phyloP scores from a whole-genome alignment of 2,888 invertebrate species.

The Yponomeuta evonymella region DNA sequence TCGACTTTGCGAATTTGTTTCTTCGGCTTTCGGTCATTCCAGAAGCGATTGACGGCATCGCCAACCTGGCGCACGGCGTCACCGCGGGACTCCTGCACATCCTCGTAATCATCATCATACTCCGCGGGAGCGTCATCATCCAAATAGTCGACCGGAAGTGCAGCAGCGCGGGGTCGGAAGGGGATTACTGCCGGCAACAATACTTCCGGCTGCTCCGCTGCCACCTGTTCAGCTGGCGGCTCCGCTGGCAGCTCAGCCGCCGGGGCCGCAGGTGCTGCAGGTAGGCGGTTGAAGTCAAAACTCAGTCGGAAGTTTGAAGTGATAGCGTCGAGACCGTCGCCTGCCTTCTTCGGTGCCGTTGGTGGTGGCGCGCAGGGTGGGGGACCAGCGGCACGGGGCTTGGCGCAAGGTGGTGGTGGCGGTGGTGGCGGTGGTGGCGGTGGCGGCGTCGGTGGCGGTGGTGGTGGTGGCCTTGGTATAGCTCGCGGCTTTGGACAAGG shows the following conservation, averaged over 20 bases:
- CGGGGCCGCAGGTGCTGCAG: constrained; percentile 33
- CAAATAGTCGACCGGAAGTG: constrained; percentile 40
- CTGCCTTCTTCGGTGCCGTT: constrained; percentile 40
- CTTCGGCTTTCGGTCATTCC: constrained; percentile 45
- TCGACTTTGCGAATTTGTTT: not conserved
- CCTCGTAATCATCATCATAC: constrained; percentile 56
- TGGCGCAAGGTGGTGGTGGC: constrained; percentile 50
- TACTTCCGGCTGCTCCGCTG: too few species aligned
- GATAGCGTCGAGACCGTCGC: constrained; percentile 54
- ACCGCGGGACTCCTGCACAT: constrained; percentile 56
- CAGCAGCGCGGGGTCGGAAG: constrained; percentile 57
- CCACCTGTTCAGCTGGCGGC: constrained; percentile 26
- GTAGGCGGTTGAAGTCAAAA: constrained; percentile 59
- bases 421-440: constrained; percentile 38
- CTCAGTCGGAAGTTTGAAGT: constrained; percentile 59
- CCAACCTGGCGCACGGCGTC: constrained; percentile 55
- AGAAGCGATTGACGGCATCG: constrained; percentile 59
- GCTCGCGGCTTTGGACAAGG: constrained; percentile 24
- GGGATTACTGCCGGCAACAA: constrained; percentile 35
- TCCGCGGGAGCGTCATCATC: constrained; percentile 36
- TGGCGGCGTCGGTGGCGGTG: constrained; percentile 27
- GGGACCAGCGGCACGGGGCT: constrained; percentile 52
- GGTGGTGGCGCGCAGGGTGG: constrained; percentile 41
- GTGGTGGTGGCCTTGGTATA: constrained; percentile 23
- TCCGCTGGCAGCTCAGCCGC: constrained; percentile 34